phyloP scores from a whole-genome alignment of 2,797 vertebrate species.

The Melanotaenia pygmaea region DNA sequence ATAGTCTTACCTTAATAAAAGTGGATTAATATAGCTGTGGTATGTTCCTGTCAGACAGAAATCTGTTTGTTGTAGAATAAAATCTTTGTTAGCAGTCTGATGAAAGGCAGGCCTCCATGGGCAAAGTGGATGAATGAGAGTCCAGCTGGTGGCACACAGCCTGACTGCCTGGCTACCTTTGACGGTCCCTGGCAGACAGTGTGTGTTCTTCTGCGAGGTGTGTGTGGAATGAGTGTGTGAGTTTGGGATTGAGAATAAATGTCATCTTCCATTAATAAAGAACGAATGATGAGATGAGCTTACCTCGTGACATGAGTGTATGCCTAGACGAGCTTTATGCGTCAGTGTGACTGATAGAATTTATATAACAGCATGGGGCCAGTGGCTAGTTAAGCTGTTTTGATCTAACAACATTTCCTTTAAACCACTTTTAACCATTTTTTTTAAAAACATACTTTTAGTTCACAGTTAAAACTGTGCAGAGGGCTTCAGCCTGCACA shows the following conservation, averaged over 20 bases:
- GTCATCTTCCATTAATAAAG: constrained; percentile 82
- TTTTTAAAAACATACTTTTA: background rate
- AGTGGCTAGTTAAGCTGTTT: background rate
- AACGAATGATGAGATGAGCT: constrained; percentile 70
- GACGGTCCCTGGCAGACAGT: constrained; percentile 61
- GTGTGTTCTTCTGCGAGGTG: constrained; percentile 29
- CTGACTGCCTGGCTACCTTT: constrained; percentile 64
- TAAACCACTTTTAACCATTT: background rate
- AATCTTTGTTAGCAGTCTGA: constrained; percentile 37
- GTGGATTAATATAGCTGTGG: constrained; percentile 19
- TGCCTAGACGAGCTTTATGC: constrained; percentile 39
- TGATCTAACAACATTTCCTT: background rate
- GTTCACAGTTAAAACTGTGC: background rate
- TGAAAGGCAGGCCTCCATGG: constrained; percentile 41
- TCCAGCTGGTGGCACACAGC: constrained; percentile 39
- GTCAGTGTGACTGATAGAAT: constrained; percentile 22
- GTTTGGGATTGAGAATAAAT: constrained; percentile 73
- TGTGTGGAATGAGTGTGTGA: constrained; percentile 40
- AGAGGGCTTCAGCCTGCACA: background rate
- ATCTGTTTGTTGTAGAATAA: constrained; percentile 33
- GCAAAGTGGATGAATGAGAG: constrained; percentile 30
- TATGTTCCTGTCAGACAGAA: constrained; percentile 25
- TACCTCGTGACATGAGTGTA: constrained; percentile 59
- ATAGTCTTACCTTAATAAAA: constrained; percentile 65
- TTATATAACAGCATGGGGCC: constrained; percentile 35